Base-by-base conservation (phyloP, 2,888 invertebrate species). In the Cenopis cana region DNA sequence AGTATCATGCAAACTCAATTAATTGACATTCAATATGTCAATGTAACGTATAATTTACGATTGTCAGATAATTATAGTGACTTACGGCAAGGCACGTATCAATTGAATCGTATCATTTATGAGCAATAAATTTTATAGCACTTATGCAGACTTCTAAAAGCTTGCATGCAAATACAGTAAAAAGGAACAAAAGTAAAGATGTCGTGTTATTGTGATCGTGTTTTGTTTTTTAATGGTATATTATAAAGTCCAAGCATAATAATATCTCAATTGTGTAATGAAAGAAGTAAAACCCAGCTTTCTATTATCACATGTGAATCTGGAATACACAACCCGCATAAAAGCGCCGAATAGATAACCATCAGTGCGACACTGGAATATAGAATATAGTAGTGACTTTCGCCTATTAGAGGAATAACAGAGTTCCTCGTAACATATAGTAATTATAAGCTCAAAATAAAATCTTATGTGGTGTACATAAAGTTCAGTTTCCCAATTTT, bases 331-430 rank as follows among this genome's bases (percentile, higher is more conserved):
- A 69, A 68, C 50, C 64, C 66, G 68, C 73, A 73, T 73, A 76
- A 77, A 79, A 76, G 76, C 38, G 73, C 80, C 78, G 77, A 71
- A 65, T 18, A 50, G 79, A 81, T 81, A 76, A 74, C 38, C 59
- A 80, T 81, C 79, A 72, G 68, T 75, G 68, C 68, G 70, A 68
- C 57, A 49, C 61, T 73, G 65, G 52, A 74, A 70, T 73, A 75
- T 3, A 76, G 52, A 74, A 70, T 73, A 75, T 3, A 76, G 65
- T 75, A 73, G 72, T 65, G 68, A 74, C 75, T 75, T 76, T 77
- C 76, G 73, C 76, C 74, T 69, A 76, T 73, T 61, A 70, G 52
- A 68, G 67, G 50, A 36, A 69, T 60, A 56, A 8, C 20, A 29
- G 12, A 12, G 5, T 52, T 50, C 62, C 50, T 62, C 50, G 36